Conservation (phyloP, 1,140 invertebrate species). For the Aradophagus sp. region DNA sequence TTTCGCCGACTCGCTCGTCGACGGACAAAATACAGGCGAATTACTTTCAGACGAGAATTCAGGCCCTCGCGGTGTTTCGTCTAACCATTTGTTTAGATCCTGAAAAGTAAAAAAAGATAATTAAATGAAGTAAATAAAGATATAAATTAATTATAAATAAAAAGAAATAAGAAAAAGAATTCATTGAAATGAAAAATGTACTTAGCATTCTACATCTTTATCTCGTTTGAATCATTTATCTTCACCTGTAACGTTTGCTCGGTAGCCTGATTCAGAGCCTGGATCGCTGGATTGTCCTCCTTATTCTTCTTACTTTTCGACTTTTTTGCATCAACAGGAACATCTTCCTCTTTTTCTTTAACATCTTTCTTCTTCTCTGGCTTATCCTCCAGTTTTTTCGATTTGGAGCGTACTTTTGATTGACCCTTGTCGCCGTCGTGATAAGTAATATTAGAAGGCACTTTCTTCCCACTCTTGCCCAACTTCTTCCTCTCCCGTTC, state of each 20-base stretch:
- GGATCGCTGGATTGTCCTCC: conserved; percentile 78
- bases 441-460: conserved; percentile 73
- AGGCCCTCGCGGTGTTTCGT: conserved; percentile 84
- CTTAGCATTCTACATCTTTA: too few relatives aligned
- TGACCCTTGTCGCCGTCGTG: conserved; percentile 64
- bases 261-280: conserved; percentile 84
- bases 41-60: conserved; percentile 84
- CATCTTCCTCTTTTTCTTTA: conserved; percentile 41
- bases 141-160: too few relatives aligned
- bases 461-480: conserved; percentile 69
- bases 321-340: conserved; percentile 60
- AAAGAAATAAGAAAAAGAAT: too few relatives aligned
- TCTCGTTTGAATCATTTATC: too few relatives aligned
- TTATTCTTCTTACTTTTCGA: conserved; percentile 69
- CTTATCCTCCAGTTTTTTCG: conserved; percentile 63
- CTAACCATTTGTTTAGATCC: conserved; percentile 91
- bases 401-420: conserved; percentile 59
- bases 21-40: conserved; percentile 76
- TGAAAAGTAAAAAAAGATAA: too few relatives aligned
- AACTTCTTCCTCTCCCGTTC: conserved; percentile 75
- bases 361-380: conserved; percentile 60
- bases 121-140: too few relatives aligned
- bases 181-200: too few relatives aligned
- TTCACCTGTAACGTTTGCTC: conserved; percentile 87
- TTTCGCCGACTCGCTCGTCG: conserved; percentile 60